Evolutionary conservation across 2,888 invertebrate genomes (phyloP).

Genomic region (Falcaria lacertinaria): DNA sequence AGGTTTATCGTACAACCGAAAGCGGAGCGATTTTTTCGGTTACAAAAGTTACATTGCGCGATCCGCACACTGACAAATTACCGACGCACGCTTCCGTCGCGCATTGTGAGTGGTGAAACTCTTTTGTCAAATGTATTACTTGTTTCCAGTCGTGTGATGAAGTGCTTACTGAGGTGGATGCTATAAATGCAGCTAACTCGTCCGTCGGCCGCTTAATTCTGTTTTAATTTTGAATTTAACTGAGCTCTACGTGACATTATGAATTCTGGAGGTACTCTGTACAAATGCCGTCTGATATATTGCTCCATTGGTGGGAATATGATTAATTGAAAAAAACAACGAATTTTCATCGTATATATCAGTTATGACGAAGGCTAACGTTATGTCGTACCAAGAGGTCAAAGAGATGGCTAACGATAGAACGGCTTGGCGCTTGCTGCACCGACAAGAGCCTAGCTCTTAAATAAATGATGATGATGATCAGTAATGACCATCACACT

Average conservation of each 20-base stretch:
- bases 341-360: too few species aligned
- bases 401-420: too few species aligned
- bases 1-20: conserved; percentile 8
- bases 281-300: too few species aligned
- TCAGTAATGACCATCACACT: too few species aligned
- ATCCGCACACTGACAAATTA: neutral
- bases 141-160: neutral
- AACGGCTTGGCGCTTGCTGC: too few species aligned
- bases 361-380: too few species aligned
- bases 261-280: conserved; percentile 24
- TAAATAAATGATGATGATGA: too few species aligned
- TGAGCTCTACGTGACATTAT: conserved; percentile 36
- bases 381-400: too few species aligned
- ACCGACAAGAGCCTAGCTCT: too few species aligned
- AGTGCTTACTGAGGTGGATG: conserved; percentile 10
- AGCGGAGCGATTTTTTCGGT: conserved; percentile 4
- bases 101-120: conserved; percentile 1
- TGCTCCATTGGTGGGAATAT: too few species aligned
- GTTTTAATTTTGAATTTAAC: conserved; percentile 47
- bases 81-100: conserved; percentile 1
- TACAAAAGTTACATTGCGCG: neutral
- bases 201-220: conserved; percentile 36
- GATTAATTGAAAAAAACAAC: too few species aligned
- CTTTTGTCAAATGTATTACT: neutral
- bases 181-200: conserved; percentile 41